Evolutionary conservation across 2,113 vertebrate species (phyloP).

Genomic region (Halcyon malimbica): DNA sequence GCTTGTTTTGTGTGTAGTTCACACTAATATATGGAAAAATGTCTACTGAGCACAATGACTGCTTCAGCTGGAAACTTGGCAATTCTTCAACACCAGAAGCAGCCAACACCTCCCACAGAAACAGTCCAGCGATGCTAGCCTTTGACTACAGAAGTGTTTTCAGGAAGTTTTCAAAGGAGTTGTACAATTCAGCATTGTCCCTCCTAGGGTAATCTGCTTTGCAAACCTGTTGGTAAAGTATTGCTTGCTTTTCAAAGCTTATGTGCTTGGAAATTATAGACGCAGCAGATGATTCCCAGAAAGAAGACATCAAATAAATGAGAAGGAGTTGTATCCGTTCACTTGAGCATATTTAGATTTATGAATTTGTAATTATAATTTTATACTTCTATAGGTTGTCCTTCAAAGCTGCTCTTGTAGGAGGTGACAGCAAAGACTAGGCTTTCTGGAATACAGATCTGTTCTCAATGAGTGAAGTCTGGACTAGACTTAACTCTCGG

Average conservation of each 20-base stretch:
- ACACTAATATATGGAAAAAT: conserved; percentile 3
- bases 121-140: not conserved
- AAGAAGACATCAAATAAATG: not conserved
- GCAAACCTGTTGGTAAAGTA: not conserved
- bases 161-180: not conserved
- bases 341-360: not conserved
- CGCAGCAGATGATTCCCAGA: not conserved
- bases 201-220: not conserved
- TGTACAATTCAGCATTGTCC: not conserved
- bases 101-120: conserved; percentile 21
- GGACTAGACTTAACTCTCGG: not conserved
- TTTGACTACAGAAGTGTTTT: not conserved
- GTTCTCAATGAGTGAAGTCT: not conserved
- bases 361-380: not conserved
- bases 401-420: conserved; percentile 2
- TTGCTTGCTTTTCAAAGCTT: not conserved
- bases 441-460: not conserved
- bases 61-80: conserved; percentile 23
- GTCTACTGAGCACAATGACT: not conserved
- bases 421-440: not conserved
- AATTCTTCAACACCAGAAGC: not conserved
- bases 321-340: not conserved
- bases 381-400: not conserved
- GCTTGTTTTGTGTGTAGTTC: not conserved
- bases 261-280: not conserved